Evolutionary conservation across 30 jellyfish, hydroid and myxozoan species (phyloP).

Genomic region (Sanderia malayensis): DNA sequence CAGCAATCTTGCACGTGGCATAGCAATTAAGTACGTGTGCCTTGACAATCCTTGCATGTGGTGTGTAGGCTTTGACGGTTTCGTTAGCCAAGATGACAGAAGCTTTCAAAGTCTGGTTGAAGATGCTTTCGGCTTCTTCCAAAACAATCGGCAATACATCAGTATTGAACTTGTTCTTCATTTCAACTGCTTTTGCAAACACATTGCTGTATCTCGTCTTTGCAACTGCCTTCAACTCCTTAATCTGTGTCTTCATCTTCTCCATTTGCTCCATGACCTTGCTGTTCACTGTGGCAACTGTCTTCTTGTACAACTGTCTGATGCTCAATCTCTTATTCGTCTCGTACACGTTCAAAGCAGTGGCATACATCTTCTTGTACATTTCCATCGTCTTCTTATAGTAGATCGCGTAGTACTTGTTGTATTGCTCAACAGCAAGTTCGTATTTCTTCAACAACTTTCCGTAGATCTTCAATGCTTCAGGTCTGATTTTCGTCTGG

Average conservation of each 20-base stretch:
- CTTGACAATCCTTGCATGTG: slow-evolving; percentile 75
- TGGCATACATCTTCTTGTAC: slow-evolving; percentile 43
- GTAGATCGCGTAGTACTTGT: slow-evolving; percentile 16
- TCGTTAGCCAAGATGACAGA: slow-evolving; percentile 81
- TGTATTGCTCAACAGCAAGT: slow-evolving; percentile 20
- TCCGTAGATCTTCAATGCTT: slow-evolving; percentile 34
- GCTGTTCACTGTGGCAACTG: slow-evolving; percentile 14
- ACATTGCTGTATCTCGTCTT: slow-evolving; percentile 30
- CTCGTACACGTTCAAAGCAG: slow-evolving; percentile 37
- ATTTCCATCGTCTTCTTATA: slow-evolving; percentile 5
- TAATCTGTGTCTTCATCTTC: background rate
- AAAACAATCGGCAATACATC: slow-evolving; percentile 70
- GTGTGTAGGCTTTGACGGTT: slow-evolving; percentile 82
- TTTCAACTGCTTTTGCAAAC: slow-evolving; percentile 27
- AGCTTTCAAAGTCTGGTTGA: slow-evolving; percentile 93
- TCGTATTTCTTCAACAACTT: slow-evolving; percentile 36
- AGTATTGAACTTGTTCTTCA: slow-evolving; percentile 48
- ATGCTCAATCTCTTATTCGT: slow-evolving; percentile 75
- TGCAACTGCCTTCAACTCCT: slow-evolving; percentile 32
- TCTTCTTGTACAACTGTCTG: slow-evolving; percentile 73
- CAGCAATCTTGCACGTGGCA: slow-evolving; percentile 24
- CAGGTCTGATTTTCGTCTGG: slow-evolving; percentile 63
- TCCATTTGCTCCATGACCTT: slow-evolving; percentile 27
- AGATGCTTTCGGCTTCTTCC: slow-evolving; percentile 81
- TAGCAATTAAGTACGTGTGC: slow-evolving; percentile 35